A percentile compares a stretch with the other conserved stretches of the same genome.
These are phyloP conservation scores for Manis pentadactyla DNA, from an alignment of 2,797 vertebrate species.

Conservation along the genomic window DNA sequence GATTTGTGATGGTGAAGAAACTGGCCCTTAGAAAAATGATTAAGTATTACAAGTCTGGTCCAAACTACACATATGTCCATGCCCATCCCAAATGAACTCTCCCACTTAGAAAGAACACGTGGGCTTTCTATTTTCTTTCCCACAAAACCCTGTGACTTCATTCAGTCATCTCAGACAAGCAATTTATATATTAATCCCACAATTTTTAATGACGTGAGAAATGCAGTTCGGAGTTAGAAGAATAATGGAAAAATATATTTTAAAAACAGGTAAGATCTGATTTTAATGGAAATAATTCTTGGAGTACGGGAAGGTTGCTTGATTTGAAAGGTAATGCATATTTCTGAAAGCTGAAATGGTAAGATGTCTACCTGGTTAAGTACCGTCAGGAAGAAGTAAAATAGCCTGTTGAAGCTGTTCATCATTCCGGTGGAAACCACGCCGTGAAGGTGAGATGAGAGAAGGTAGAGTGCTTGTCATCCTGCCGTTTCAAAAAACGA, in stretches of 20 bases:
- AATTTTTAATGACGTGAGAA: neutral
- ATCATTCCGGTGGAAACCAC: neutral
- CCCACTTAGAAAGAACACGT: neutral
- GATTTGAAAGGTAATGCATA: neutral
- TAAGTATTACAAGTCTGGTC: neutral
- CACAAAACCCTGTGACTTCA: neutral
- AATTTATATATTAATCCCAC: neutral
- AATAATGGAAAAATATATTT: neutral
- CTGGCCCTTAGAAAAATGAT: conserved; percentile 15
- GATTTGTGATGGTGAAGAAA: neutral
- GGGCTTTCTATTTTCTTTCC: neutral
- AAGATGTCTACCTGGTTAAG: neutral
- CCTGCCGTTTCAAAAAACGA: accelerated
- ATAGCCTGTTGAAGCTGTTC: accelerated
- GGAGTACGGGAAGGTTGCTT: neutral
- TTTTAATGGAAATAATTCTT: neutral
- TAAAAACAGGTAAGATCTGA: neutral
- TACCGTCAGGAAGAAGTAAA: neutral
- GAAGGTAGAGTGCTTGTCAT: neutral
- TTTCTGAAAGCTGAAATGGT: neutral
- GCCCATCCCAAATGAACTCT: neutral
- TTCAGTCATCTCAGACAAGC: neutral
- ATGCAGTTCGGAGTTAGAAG: neutral
- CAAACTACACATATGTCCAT: conserved; percentile 2
- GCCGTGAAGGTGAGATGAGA: neutral